phyloP scores from a whole-genome alignment of 2,113 vertebrate genomes.

The Cervus canadensis region DNA sequence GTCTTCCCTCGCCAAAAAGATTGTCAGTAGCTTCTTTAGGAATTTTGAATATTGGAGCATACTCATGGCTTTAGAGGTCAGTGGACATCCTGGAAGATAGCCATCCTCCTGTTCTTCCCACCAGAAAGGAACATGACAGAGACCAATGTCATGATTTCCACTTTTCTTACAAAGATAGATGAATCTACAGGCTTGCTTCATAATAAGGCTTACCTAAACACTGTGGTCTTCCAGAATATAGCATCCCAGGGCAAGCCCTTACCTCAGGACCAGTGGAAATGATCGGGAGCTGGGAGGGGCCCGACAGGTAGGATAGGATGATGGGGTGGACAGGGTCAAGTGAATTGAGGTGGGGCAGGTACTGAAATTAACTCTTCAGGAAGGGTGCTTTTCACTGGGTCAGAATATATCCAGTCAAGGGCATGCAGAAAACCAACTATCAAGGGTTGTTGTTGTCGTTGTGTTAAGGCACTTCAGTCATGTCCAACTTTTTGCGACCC shows the following conservation, averaged over 20 bases:
- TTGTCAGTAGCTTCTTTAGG: too few relatives aligned
- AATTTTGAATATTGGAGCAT: neutral
- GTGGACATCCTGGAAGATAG: too few relatives aligned
- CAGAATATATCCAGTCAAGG: too few relatives aligned
- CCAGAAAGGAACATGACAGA: neutral
- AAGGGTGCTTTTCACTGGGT: neutral
- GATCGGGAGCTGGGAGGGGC: neutral
- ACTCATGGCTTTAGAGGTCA: neutral
- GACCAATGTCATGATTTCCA: neutral
- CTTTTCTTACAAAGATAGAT: neutral
- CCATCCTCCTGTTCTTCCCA: neutral
- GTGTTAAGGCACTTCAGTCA: neutral
- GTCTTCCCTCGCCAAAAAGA: neutral
- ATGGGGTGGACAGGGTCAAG: neutral
- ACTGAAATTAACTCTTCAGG: neutral
- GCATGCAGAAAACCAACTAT: neutral
- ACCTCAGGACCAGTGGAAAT: neutral
- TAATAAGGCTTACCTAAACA: fast-evolving
- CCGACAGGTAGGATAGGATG: fast-evolving
- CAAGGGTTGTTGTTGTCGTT: neutral
- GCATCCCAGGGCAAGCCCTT: neutral
- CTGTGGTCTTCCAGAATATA: too few relatives aligned
- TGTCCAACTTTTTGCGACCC: neutral
- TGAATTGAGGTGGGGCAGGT: too few relatives aligned
- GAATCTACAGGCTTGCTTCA: neutral